Evolutionary conservation across 2,888 invertebrate species (phyloP).

Genomic region (Odontothrips loti): DNA sequence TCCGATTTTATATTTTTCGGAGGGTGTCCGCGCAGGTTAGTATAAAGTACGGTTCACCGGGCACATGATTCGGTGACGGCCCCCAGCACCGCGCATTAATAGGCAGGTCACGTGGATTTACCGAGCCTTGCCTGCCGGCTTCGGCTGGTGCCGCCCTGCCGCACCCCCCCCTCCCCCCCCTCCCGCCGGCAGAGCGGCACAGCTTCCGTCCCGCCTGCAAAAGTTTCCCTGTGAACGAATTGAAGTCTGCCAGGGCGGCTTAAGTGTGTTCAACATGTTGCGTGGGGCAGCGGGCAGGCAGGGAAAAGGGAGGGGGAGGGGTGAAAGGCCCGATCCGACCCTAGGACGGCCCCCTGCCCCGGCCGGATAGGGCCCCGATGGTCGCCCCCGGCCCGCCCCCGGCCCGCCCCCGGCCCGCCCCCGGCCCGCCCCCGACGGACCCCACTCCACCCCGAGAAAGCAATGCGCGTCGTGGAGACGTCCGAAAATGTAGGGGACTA

Average conservation of each 20-base stretch:
- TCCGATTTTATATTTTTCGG: too few species aligned
- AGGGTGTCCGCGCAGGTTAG: too few species aligned
- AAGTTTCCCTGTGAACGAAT: constrained; percentile 11
- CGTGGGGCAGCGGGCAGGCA: neutral
- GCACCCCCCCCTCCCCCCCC: neutral
- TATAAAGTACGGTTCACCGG: neutral
- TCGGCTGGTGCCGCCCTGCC: neutral
- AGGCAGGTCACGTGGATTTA: too few species aligned
- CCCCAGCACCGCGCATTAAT: neutral
- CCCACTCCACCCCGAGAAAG: neutral
- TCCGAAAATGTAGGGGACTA: neutral
- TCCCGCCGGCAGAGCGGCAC: neutral
- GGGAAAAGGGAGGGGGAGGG: neutral
- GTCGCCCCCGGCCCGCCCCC: neutral
- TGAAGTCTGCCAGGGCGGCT: neutral
- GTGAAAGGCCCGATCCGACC: neutral
- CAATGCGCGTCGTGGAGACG: neutral
- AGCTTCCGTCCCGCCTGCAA: neutral
- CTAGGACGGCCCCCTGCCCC: neutral
- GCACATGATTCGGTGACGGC: neutral
- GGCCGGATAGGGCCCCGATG: neutral
- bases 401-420: neutral
- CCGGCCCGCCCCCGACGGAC: neutral
- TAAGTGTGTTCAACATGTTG: constrained; percentile 17
- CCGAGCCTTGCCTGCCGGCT: neutral